phyloP scores from a whole-genome alignment of 92 coral and sea anemone genomes.

The Actinernus sp. region DNA sequence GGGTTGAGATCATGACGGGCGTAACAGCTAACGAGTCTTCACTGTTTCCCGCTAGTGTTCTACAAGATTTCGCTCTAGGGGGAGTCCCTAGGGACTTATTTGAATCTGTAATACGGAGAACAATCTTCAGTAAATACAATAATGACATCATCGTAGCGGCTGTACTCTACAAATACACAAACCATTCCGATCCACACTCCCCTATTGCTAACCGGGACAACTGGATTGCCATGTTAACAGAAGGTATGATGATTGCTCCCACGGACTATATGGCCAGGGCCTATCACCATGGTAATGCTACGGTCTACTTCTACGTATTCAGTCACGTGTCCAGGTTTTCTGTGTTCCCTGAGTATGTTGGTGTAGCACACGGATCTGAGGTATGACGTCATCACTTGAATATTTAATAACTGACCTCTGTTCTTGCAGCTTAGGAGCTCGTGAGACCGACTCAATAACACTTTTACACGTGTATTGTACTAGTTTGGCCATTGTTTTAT shows the following conservation, averaged over 20 bases:
- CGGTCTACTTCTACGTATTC: conserved; percentile 41
- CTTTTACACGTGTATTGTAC: too few relatives aligned
- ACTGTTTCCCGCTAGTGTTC: too few relatives aligned
- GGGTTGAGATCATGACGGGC: too few relatives aligned
- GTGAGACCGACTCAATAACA: too few relatives aligned
- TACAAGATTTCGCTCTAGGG: too few relatives aligned
- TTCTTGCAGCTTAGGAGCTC: too few relatives aligned
- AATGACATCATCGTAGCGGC: conserved; percentile 35
- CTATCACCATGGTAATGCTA: conserved; percentile 15
- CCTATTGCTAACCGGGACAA: conserved; percentile 20
- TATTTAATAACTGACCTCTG: too few relatives aligned
- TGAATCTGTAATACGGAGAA: not conserved
- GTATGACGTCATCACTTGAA: too few relatives aligned
- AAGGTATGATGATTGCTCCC: conserved; percentile 30
- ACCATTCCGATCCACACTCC: conserved; percentile 33
- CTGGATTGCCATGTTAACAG: conserved; percentile 14
- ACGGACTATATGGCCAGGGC: conserved; percentile 14
- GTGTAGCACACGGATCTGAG: conserved; percentile 54
- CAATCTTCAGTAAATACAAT: not conserved
- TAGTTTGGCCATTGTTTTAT: too few relatives aligned
- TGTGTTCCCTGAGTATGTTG: conserved; percentile 46
- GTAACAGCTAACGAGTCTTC: too few relatives aligned
- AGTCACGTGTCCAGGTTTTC: conserved; percentile 43
- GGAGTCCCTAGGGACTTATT: not conserved
- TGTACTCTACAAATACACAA: conserved; percentile 51